Evolutionary conservation across 2,797 vertebrate species (phyloP), one percentile per base, ranked within the genome.

Genomic region (Cirrhinus molitorella): DNA sequence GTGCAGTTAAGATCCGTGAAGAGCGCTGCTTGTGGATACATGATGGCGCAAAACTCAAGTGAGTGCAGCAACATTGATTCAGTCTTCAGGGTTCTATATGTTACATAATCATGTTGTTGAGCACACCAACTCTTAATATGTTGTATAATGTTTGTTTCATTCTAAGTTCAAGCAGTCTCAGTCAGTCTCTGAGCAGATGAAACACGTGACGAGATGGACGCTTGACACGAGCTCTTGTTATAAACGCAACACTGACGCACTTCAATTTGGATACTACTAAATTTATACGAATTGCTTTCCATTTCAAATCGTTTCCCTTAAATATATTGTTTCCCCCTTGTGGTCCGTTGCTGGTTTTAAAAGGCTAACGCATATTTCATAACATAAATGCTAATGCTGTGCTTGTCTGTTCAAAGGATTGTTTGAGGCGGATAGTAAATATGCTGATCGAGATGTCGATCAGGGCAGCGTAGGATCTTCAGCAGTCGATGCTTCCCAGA

Each of bases 11-110:
- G 23, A 5, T n/a, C 61, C 45, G 45, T 2, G 23, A 79, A 59
- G 23, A 34, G 59, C 40, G 43, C 66, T 25, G n/a, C 4, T 51
- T 23, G 80, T 53, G 65, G 81, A 45, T 76, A 73, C 80, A 61
- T 74, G 47, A 90, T 90, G 90, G 89, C 90, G 89, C 88, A 91
- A 80, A 90, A 89, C 86, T 88, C 74, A 76, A 89, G 89, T 90
- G 84, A 89, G 87, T 80, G 70, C 4, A 10, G 23, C 37, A 51
- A 19, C 65, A 13, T 47, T 34, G 31, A 19, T 79, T 79, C n/a
- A 79, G 23, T 47, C 3, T 43, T 57, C 28, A n/a, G 49, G 3
- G 16, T 4, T 68, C 7, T n/a, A 1, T 37, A 19, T 19, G 37
- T 17, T 19, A 40, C 76, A 14, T 31, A 28, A 51, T 72, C 8